Evolutionary conservation across 2,113 vertebrate genomes (phyloP).

Genomic region (Oreochromis aureus): DNA sequence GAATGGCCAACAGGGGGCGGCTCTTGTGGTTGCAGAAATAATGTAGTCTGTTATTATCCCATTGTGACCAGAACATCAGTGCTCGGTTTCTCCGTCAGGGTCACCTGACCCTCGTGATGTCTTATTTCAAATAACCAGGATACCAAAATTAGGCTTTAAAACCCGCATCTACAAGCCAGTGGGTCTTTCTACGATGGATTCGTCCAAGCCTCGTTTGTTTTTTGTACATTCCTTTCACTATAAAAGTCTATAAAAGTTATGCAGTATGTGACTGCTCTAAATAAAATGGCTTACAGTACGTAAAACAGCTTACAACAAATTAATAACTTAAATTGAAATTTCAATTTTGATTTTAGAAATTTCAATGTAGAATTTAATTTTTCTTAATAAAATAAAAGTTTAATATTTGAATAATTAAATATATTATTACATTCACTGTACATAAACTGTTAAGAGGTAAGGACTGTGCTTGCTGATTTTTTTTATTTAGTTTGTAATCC

Average conservation of each 20-base stretch:
- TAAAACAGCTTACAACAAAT: not conserved
- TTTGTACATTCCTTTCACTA: not conserved
- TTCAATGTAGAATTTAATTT: not conserved
- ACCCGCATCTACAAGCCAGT: not conserved
- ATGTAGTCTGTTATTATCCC: not conserved
- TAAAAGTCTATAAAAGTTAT: not conserved
- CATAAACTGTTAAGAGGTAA: not conserved
- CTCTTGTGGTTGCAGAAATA: too few relatives aligned
- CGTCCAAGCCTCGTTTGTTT: not conserved
- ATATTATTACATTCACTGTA: not conserved
- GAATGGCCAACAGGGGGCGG: not conserved
- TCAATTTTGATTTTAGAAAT: not conserved
- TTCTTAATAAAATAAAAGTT: not conserved
- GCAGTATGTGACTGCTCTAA: not conserved
- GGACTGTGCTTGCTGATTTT: not conserved
- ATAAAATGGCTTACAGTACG: not conserved
- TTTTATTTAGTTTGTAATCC: not conserved
- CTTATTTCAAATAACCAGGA: not conserved
- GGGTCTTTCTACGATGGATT: not conserved
- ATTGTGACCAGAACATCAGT: not conserved
- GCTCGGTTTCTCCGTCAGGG: not conserved
- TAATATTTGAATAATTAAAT: not conserved
- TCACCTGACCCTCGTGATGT: not conserved
- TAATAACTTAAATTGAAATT: not conserved
- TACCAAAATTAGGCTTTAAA: not conserved